Evolutionary conservation across 1,140 invertebrate species (phyloP).

Genomic region (Atta texana): DNA sequence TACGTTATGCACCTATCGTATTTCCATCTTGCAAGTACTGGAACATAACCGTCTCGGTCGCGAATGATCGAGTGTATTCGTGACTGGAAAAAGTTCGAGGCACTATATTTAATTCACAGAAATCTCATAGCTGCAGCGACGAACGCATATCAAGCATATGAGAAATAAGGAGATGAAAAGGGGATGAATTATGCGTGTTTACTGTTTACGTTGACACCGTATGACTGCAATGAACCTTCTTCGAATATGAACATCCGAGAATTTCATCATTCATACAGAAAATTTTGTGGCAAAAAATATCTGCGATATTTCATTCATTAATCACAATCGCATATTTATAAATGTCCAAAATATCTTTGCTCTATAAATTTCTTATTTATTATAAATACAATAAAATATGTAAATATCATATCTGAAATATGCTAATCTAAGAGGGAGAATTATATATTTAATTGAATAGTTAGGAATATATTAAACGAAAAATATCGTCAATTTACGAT

Average conservation of each 20-base stretch:
- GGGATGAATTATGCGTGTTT: constrained; percentile 68
- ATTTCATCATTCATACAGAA: constrained; percentile 48
- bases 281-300: background rate
- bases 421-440: background rate
- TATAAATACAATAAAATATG: background rate
- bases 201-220: constrained; percentile 67
- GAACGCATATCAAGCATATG: constrained; percentile 18
- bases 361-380: background rate
- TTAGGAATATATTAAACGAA: background rate
- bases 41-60: constrained; percentile 27
- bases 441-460: background rate
- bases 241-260: constrained; percentile 33
- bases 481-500: constrained; percentile 11
- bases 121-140: constrained; percentile 1
- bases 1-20: constrained; percentile 29
- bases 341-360: background rate
- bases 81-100: constrained; percentile 32
- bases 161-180: constrained; percentile 20
- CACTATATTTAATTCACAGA: constrained; percentile 61
- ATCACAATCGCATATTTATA: background rate
- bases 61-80: constrained; percentile 53
- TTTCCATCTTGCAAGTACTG: constrained; percentile 43
- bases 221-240: background rate
- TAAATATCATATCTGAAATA: background rate
- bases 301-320: constrained; percentile 1